These are phyloP conservation scores for Sebastolobus alascanus DNA, from an alignment of 2,797 vertebrate genomes.

Conservation along the genomic window DNA sequence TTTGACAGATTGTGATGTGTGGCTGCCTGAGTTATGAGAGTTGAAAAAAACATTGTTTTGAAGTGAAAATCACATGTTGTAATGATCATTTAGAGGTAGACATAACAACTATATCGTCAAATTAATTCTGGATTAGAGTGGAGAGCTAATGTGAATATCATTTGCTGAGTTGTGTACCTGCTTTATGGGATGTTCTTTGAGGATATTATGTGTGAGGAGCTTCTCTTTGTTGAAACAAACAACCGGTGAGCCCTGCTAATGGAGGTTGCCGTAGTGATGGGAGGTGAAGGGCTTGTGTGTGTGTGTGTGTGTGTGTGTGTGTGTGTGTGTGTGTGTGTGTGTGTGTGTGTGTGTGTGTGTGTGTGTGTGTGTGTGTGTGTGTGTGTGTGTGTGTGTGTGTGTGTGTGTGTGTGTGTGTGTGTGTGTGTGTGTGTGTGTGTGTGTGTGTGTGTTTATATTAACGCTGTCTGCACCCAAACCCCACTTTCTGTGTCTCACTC, in stretches of 20 bases:
- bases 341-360: conserved; percentile 10
- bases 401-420: conserved; percentile 10
- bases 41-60: neutral
- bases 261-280: conserved; percentile 56
- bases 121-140: neutral
- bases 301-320: conserved; percentile 6
- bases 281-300: conserved; percentile 29
- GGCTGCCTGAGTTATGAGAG: neutral
- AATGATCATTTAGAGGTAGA: neutral
- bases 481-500: neutral
- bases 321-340: conserved; percentile 11
- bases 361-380: conserved; percentile 12
- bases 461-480: neutral
- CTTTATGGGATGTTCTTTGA: conserved; percentile 8
- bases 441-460: conserved; percentile 9
- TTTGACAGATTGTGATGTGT: neutral
- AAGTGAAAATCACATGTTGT: neutral
- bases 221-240: conserved; percentile 50
- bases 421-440: conserved; percentile 12
- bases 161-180: conserved; percentile 8
- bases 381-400: conserved; percentile 5
- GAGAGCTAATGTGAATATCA: neutral
- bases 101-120: neutral
- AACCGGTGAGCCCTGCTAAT: neutral
- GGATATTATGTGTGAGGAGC: conserved; percentile 13